Evolutionary conservation across 2,888 invertebrate genomes (phyloP), one percentile per base, ranked within the genome.

Genomic region (Brenthis daphne): DNA sequence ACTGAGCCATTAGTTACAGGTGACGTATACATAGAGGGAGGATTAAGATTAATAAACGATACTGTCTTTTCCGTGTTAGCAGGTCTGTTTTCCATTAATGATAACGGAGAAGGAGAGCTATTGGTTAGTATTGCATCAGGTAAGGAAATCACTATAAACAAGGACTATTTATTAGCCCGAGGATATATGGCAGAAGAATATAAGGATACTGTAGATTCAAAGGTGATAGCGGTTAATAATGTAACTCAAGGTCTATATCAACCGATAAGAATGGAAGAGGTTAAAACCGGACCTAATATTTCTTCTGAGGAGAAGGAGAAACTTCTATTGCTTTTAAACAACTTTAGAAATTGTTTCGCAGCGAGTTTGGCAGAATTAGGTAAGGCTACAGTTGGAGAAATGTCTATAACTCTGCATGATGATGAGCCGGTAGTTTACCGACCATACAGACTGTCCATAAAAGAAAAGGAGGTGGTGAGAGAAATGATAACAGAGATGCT

Each of bases 331-430:
- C 48, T 70, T 29, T 47, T 72, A 14, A 60, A 72, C 24, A 47
- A 57, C 13, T 69, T 70, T 47, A 37, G 64, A 12, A 57, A 72
- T 29, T 74, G 72, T 67, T 74, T 72, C 64, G 72, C 72, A 6
- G 33, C 29, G 6, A 33, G 54, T 6, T 29, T 74, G 6, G 20
- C 53, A 8, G 70, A 70, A 14, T 29, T 74, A 48, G 72, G 74
- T 4, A 64, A 63, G 24, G 69, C 71, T 5, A 61, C 65, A 50
- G 54, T 61, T 11, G 57, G 69, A 0, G 68, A 74, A 53, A 72
- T 74, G 71, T 50, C n/a, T 12, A 74, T 71, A 29, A 48, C 60
- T 5, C 12, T 74, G n/a, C 63, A 65, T 33, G 68, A 58, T 61
- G 12, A 65, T 54, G 33, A 48, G 1, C 70, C 73, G 12, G 58